phyloP scores from a whole-genome alignment of 2,113 vertebrate species.

The Aegithalos caudatus region DNA sequence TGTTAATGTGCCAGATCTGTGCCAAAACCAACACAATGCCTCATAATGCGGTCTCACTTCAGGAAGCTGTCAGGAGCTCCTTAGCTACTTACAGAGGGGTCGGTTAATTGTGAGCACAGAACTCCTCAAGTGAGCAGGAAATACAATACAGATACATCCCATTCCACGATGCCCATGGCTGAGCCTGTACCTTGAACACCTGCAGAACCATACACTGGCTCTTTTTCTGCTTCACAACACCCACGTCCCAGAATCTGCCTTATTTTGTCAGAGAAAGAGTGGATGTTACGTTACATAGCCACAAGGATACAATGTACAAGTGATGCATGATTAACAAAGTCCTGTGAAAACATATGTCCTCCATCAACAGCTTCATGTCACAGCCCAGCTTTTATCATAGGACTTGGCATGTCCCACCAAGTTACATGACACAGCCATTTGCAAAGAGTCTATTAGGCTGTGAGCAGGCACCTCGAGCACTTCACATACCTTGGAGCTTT shows the following conservation, averaged over 20 bases:
- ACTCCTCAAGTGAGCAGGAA: not conserved
- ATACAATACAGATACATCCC: not conserved
- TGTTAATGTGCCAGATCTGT: not conserved
- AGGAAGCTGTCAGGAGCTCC: not conserved
- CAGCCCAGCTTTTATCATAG: not conserved
- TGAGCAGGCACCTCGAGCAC: not conserved
- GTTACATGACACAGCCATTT: not conserved
- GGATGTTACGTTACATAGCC: not conserved
- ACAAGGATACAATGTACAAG: not conserved
- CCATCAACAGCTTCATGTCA: not conserved
- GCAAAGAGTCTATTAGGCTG: not conserved
- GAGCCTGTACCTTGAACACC: not conserved
- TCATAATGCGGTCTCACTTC: not conserved
- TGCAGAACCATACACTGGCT: not conserved
- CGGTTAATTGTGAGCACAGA: not conserved
- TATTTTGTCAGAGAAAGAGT: not conserved
- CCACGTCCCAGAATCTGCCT: not conserved
- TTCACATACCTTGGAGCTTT: not conserved
- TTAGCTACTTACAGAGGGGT: not conserved
- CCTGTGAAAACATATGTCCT: not conserved
- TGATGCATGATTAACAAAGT: not conserved
- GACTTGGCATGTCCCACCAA: not conserved
- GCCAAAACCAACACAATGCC: not conserved
- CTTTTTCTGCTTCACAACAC: not conserved
- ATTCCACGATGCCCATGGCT: rapidly evolving